Evolutionary conservation across 1,140 invertebrate species (phyloP), one percentile per base, ranked within the genome.

Genomic region (Orussus abietinus): DNA sequence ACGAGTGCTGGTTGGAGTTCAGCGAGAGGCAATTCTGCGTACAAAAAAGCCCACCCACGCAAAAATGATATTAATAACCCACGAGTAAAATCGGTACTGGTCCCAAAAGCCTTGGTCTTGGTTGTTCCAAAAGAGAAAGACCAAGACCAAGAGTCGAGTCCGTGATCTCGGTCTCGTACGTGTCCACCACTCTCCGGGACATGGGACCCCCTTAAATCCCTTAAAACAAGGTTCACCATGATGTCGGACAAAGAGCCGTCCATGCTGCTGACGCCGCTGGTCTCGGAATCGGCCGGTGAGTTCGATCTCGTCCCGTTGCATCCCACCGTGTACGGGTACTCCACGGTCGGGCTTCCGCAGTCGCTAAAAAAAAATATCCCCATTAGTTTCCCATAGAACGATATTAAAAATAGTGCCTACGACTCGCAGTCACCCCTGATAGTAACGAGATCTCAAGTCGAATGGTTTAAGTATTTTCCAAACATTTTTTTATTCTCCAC

Each of bases 211-310:
- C n/a, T n/a, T n/a, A n/a, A n/a, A n/a, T n/a, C n/a, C n/a, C n/a
- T n/a, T n/a, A n/a, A n/a, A n/a, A n/a, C n/a, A n/a, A n/a, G n/a
- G n/a, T n/a, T 69, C 69, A 84, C 82, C 77, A 85, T 81, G 64
- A 84, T 75, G 42, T 85, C 82, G 34, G 77, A 66, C 3, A 86
- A 61, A 43, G 77, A 80, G 25, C 74, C 72, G 38, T 81, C 78
- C 25, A 75, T 63, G 53, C 77, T 80, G 31, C 80, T 80, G 29
- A 79, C 69, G 38, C 76, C 80, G 53, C 77, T 83, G 25, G 75
- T 78, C 51, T 84, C 81, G 1, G 78, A 80, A 53, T 81, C 80
- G 3, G 74, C 75, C 12, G 80, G 78, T 7, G 80, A 81, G 59
- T 77, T 75, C 12, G 80, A 80, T 48, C 78, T 71, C 1, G 72